Percentiles rank a stretch among this genome's conserved stretches.
These are phyloP conservation scores for Chrysemys picta DNA, from an alignment of 2,113 vertebrate genomes.

Conservation along the genomic window DNA sequence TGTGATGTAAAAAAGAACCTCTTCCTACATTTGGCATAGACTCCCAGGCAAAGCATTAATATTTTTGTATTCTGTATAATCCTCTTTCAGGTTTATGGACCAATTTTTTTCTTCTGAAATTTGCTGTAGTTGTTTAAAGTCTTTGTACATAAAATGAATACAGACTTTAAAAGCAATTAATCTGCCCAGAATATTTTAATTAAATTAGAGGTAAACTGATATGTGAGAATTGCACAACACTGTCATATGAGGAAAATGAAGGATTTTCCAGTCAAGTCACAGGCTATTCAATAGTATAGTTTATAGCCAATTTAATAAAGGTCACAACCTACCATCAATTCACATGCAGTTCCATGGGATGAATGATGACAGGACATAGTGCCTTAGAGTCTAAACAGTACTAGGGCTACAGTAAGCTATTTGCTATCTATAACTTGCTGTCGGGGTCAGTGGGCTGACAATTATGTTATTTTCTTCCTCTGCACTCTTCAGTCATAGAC, in stretches of 20 bases:
- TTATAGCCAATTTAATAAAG: not conserved
- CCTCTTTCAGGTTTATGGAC: not conserved
- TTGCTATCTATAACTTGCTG: not conserved
- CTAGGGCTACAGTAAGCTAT: not conserved
- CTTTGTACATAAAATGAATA: not conserved
- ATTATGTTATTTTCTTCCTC: not conserved
- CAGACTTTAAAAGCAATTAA: not conserved
- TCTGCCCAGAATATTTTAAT: not conserved
- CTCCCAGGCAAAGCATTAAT: not conserved
- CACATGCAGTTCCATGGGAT: not conserved
- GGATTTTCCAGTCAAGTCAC: not conserved
- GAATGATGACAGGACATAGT: not conserved
- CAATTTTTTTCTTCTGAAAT: not conserved
- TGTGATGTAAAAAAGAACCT: not conserved
- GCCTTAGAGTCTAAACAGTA: not conserved
- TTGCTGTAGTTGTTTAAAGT: not conserved
- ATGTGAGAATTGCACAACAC: not conserved
- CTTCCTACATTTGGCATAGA: not conserved
- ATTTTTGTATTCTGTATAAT: not conserved
- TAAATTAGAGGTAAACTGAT: not conserved
- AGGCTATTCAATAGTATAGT: not conserved
- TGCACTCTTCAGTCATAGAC: not conserved
- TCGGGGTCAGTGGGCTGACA: not conserved
- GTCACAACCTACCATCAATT: not conserved
- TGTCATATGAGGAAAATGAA: not conserved